Evolutionary conservation across 1,140 invertebrate genomes (phyloP), one percentile per base, ranked within the genome.

Genomic region (Mylabris phalerata): DNA sequence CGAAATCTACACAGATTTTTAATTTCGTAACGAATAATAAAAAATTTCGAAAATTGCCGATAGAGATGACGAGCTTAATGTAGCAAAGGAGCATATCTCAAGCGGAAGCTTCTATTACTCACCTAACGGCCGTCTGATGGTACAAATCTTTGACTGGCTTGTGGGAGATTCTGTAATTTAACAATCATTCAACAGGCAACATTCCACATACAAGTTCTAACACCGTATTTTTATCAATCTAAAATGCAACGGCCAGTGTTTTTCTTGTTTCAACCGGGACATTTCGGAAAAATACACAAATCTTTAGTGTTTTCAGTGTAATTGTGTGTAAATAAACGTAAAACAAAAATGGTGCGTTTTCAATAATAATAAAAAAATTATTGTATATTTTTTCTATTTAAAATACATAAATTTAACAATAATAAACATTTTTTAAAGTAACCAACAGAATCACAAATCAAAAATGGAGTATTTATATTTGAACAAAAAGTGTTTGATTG

Each of bases 101-200:
- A 32, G 32, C 32, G 26, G 45, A 47, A 55, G 45, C 55, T 49
- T 27, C 50, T 9, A 55, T 55, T 66, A 69, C 67, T 69, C 62
- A 69, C 67, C 62, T 51, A 69, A 39, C 45, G 61, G 57, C 66
- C 65, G 68, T 67, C 64, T 59, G 50, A 67, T 67, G 55, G 42
- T 56, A 60, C 58, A 65, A 66, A 57, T 48, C 49, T 62, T 58
- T 56, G 57, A 55, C 42, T 51, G 55, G 42, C 42, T 40, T 51
- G 32, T 32, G 7, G 66, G 66, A 50, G 64, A 47, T 62, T 68
- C 68, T 70, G 67, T 59, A 69, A 59, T 59, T 57, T 56, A 65
- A 71, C 67, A 70, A 68, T 67, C 66, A 69, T 68, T 65, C 65
- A 69, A 64, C 70, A 71, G 68, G 68, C 70, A 71, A 64, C 70